These are phyloP conservation scores for Pyrrhura leucotis DNA, from an alignment of 2,797 vertebrate species.

Conservation along the genomic window DNA sequence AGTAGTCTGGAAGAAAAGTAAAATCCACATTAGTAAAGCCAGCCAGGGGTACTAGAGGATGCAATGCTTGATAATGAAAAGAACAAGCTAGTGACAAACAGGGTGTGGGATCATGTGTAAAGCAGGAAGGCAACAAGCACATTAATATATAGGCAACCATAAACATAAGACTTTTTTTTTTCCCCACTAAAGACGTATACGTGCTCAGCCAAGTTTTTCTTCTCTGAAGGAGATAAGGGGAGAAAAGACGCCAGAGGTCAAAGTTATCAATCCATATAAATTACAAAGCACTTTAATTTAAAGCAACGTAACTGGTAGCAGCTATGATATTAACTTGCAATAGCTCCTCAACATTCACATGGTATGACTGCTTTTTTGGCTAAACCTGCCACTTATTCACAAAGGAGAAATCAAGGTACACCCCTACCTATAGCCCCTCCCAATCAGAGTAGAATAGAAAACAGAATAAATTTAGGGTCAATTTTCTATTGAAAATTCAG, in stretches of 20 bases:
- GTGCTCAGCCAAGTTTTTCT: background rate
- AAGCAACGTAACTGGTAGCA: background rate
- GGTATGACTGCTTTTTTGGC: background rate
- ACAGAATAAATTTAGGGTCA: background rate
- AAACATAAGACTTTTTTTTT: background rate
- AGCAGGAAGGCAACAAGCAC: background rate
- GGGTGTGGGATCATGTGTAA: background rate
- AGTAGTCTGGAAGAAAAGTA: background rate
- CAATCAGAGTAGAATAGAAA: background rate
- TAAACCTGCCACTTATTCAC: background rate
- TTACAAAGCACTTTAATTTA: background rate
- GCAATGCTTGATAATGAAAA: background rate
- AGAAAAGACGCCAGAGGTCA: background rate
- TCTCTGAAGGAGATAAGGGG: background rate
- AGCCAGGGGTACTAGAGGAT: background rate
- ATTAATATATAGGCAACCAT: background rate
- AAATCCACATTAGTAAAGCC: background rate
- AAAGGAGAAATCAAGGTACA: background rate
- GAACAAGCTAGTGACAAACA: background rate
- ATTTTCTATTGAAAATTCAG: background rate
- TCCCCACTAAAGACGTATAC: background rate
- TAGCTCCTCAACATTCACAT: background rate
- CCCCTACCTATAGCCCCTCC: fast-evolving
- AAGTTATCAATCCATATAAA: background rate
- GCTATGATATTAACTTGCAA: background rate